These are phyloP conservation scores for Notolepis coatsorum DNA, from an alignment of 2,797 vertebrate genomes.

Conservation along the genomic window DNA sequence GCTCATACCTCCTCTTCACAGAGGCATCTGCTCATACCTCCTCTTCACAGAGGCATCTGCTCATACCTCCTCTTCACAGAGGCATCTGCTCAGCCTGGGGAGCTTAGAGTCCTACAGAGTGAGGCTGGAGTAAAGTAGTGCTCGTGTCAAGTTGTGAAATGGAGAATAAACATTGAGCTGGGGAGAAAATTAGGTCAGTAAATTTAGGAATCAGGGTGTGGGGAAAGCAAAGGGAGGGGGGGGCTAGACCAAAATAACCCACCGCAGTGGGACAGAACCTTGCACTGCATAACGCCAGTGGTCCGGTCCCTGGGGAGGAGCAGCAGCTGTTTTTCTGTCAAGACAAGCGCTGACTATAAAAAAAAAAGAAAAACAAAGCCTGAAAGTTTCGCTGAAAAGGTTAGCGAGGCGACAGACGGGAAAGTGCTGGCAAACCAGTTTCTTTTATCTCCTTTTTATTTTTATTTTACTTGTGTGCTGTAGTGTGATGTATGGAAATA, in stretches of 20 bases:
- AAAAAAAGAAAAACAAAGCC: slow-evolving; percentile 8
- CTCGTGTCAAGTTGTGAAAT: slow-evolving; percentile 52
- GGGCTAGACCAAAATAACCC: slow-evolving; percentile 73
- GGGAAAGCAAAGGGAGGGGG: slow-evolving; percentile 17
- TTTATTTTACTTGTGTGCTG: slow-evolving; percentile 22
- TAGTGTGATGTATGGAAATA: slow-evolving; percentile 45
- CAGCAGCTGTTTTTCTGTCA: slow-evolving; percentile 78
- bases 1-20: no score
- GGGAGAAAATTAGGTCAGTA: slow-evolving; percentile 75
- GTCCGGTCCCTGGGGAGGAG: slow-evolving; percentile 61
- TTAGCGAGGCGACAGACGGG: slow-evolving; percentile 39
- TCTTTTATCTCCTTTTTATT: slow-evolving; percentile 40
- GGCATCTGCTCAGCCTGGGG: slow-evolving; percentile 43
- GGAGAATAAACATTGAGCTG: slow-evolving; percentile 64
- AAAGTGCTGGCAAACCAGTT: slow-evolving; percentile 58
- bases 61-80: slow-evolving; percentile 30
- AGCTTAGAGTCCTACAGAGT: slow-evolving; percentile 24
- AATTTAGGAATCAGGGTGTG: slow-evolving; percentile 62
- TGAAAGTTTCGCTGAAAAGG: slow-evolving; percentile 57
- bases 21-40: no score
- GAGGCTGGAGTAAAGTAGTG: slow-evolving; percentile 38
- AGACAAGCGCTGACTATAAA: slow-evolving; percentile 33
- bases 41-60: no score
- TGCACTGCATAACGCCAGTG: slow-evolving; percentile 58
- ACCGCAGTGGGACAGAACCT: slow-evolving; percentile 72